phyloP scores from a whole-genome alignment of 1,140 invertebrate genomes.

The Planococcus citri region DNA sequence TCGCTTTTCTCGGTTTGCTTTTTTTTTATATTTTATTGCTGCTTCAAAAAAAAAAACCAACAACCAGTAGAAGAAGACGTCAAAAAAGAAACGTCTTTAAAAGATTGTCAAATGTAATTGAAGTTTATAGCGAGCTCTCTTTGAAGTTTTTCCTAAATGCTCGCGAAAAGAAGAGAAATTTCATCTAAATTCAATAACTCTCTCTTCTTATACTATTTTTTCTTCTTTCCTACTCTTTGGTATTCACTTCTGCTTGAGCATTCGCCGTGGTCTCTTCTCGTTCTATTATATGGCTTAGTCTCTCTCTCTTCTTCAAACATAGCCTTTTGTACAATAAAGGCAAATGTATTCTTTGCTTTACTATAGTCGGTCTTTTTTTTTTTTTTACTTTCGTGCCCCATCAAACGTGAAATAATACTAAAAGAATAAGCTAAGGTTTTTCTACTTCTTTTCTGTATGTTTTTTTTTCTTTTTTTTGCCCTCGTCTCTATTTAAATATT shows the following conservation, averaged over 20 bases:
- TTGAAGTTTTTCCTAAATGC: conserved; percentile 11
- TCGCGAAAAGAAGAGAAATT: conserved; percentile 10
- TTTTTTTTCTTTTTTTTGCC: too few relatives aligned
- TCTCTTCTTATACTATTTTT: neutral
- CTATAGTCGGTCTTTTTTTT: too few relatives aligned
- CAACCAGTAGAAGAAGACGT: neutral
- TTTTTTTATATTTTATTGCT: too few relatives aligned
- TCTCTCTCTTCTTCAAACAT: neutral
- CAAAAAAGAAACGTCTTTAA: conserved; percentile 18
- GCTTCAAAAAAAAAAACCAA: neutral
- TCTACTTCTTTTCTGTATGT: too few relatives aligned
- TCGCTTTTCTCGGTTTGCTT: neutral
- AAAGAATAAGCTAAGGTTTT: too few relatives aligned
- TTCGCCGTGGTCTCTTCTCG: too few relatives aligned
- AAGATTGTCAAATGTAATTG: conserved; percentile 18
- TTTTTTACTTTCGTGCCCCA: too few relatives aligned
- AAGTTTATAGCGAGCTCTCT: neutral
- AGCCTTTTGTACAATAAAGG: neutral
- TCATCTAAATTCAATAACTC: conserved; percentile 18
- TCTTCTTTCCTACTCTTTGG: neutral
- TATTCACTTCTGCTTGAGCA: too few relatives aligned
- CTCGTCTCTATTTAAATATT: too few relatives aligned
- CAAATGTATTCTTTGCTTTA: too few relatives aligned
- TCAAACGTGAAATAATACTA: too few relatives aligned
- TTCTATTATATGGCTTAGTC: too few relatives aligned